Percentiles rank a stretch among this genome's conserved stretches.
Evolutionary conservation across 2,888 invertebrate genomes (phyloP).

Genomic region (Byasa hedistus): DNA sequence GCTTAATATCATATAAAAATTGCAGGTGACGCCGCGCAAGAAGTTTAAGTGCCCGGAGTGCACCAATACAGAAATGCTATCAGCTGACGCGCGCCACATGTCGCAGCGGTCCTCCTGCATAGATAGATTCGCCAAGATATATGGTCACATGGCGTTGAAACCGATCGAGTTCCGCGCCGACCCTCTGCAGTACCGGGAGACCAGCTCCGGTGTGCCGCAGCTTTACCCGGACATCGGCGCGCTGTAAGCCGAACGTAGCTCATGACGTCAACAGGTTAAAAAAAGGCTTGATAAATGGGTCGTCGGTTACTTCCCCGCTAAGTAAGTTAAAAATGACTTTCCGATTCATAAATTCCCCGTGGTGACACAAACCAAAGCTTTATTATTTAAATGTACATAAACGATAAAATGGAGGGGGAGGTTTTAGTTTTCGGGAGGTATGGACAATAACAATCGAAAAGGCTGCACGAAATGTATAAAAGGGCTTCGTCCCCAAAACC

Average conservation of each 20-base stretch:
- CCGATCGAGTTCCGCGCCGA: slow-evolving; percentile 96
- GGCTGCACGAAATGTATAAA: slow-evolving; percentile 65
- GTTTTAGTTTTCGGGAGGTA: slow-evolving; percentile 48
- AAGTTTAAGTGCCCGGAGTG: slow-evolving; percentile 99
- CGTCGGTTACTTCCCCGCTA: no score
- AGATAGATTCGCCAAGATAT: slow-evolving; percentile 87
- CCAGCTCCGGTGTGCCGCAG: slow-evolving; percentile 91
- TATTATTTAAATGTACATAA: slow-evolving; percentile 12
- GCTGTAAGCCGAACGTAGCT: slow-evolving; percentile 76
- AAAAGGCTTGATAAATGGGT: no score
- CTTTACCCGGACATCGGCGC: slow-evolving; percentile 92
- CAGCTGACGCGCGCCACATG: slow-evolving; percentile 96
- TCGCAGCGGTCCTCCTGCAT: slow-evolving; percentile 94
- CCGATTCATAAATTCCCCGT: not conserved
- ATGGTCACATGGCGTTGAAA: slow-evolving; percentile 92
- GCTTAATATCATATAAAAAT: slow-evolving; percentile 22
- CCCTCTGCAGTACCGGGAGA: slow-evolving; percentile 94
- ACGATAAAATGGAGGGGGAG: slow-evolving; percentile 29
- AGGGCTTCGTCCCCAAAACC: slow-evolving; percentile 69
- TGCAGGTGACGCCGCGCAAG: slow-evolving; percentile 94
- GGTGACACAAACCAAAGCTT: slow-evolving; percentile 7
- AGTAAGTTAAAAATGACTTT: not conserved
- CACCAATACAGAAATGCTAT: slow-evolving; percentile 95
- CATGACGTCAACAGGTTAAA: not conserved
- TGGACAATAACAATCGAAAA: slow-evolving; percentile 74